Evolutionary conservation across 2,888 invertebrate species (phyloP), one percentile per base, ranked within the genome.

Genomic region (Morpho achilles): DNA sequence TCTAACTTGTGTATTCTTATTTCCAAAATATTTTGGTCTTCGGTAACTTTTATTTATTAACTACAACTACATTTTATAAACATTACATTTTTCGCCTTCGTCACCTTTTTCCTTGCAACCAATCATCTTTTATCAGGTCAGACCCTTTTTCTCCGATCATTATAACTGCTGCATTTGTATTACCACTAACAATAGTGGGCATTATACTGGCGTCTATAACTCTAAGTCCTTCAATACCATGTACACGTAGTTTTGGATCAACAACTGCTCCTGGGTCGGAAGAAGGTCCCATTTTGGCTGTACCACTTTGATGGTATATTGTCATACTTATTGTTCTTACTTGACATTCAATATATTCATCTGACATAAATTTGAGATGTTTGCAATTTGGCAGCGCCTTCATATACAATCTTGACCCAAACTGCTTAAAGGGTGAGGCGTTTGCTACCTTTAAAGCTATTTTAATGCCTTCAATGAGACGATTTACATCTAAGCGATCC

Each of bases 111-210:
- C 68, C 68, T 68, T 84, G 71, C 67, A 93, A 76, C 96, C 96
- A 97, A 80, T 96, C 96, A 80, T 95, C 93, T 80, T 97, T 97
- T 59, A 97, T 94, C 72, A 97, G 87, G 86, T 97, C 97, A 0
- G 97, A 93, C 6, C 96, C 97, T 77, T 97, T 97, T 75, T 97
- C 97, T 0, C 94, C 97, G 41, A 97, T 96, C 97, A 97, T 97
- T 53, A 97, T 96, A n/a, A 95, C 94, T 0, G 97, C 96, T 0
- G 97, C 97, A 79, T 97, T 97, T 0, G 97, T 97, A 74, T 97
- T 97, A 7, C 97, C 97, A 72, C 96, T 96, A 40, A 94, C 94
- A 68, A 97, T 96, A 1, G 95, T 95, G 0, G 97, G 97, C 96
- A 97, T 97, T 67, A 97, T 94, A 70, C 96, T 96, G 41, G 96